phyloP scores from a whole-genome alignment of 2,797 vertebrate genomes.

The Sebastiscus tertius region DNA sequence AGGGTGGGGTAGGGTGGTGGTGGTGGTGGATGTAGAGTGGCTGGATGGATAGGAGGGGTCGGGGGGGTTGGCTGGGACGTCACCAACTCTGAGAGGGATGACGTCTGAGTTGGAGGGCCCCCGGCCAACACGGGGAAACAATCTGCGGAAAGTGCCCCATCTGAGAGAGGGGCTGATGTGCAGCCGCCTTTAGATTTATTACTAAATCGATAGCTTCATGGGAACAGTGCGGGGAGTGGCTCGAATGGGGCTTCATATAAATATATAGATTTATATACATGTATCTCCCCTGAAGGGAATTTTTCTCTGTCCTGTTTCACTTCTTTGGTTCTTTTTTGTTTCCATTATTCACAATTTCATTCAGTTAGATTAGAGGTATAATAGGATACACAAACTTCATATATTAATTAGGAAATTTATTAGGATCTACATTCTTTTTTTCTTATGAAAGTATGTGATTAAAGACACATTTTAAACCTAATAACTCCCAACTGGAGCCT shows the following conservation, averaged over 20 bases:
- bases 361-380: not conserved
- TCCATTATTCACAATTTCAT: not conserved
- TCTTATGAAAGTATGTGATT: not conserved
- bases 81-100: slow-evolving; percentile 55
- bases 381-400: not conserved
- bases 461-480: not conserved
- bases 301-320: not conserved
- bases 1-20: slow-evolving; percentile 3
- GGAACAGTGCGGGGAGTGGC: slow-evolving; percentile 36
- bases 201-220: slow-evolving; percentile 70
- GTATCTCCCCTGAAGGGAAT: slow-evolving; percentile 25
- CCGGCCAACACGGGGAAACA: slow-evolving; percentile 66
- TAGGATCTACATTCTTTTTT: not conserved
- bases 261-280: slow-evolving; percentile 25
- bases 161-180: slow-evolving; percentile 50
- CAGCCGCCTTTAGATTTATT: slow-evolving; percentile 72
- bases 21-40: not conserved
- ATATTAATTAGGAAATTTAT: not conserved
- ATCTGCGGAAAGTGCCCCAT: slow-evolving; percentile 77
- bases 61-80: slow-evolving; percentile 37
- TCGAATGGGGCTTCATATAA: slow-evolving; percentile 29
- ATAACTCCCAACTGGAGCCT: not conserved
- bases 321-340: not conserved
- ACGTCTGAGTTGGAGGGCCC: slow-evolving; percentile 66
- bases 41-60: slow-evolving; percentile 18